Percentiles rank a stretch among this genome's conserved stretches.
Conservation (phyloP, 2,113 vertebrate genomes). For the Erinaceus europaeus region DNA sequence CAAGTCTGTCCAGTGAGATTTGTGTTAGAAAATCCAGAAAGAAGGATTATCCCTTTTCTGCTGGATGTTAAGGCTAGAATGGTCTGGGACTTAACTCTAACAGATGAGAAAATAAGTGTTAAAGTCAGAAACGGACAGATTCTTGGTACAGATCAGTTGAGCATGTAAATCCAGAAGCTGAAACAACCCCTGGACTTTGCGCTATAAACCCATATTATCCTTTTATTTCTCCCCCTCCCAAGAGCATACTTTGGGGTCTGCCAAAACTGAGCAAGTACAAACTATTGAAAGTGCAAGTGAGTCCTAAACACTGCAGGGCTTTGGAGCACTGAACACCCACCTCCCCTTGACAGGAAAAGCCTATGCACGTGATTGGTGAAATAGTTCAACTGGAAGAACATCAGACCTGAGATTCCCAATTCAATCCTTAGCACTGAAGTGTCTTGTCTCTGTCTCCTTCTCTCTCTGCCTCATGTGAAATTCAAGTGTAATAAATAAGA, state of each 20-base stretch:
- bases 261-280: background rate
- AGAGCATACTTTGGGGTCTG: background rate
- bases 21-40: background rate
- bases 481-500: too few species aligned
- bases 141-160: background rate
- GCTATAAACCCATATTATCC: background rate
- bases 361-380: too few species aligned
- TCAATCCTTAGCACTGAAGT: too few species aligned
- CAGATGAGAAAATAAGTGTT: background rate
- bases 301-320: background rate
- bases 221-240: background rate
- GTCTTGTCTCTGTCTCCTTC: too few species aligned
- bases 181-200: background rate
- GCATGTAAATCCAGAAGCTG: background rate
- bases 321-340: too few species aligned
- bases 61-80: background rate
- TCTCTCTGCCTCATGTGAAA: too few species aligned
- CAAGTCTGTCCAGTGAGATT: background rate
- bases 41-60: background rate
- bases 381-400: too few species aligned
- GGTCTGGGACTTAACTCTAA: background rate
- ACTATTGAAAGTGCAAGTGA: too few species aligned
- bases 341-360: too few species aligned
- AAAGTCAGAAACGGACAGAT: background rate
- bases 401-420: too few species aligned